Conservation (phyloP, 1,140 invertebrate genomes). For the Panagrolaimus sp. region DNA sequence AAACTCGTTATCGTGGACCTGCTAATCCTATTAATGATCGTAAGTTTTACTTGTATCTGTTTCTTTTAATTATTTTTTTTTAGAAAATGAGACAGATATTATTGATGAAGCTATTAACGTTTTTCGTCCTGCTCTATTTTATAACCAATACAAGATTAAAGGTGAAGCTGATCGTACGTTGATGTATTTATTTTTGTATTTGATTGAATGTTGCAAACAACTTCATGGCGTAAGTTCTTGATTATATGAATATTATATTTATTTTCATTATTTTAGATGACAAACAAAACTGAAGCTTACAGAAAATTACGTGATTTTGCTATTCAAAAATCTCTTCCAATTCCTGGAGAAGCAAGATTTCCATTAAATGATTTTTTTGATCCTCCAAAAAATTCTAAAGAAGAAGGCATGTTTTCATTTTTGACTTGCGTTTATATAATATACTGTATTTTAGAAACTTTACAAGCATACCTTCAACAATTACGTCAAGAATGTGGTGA, state of each 20-base stretch:
- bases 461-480: background rate
- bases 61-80: background rate
- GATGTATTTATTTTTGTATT: conserved; percentile 97
- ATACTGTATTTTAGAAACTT: background rate
- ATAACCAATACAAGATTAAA: conserved; percentile 83
- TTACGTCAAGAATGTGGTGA: background rate
- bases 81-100: conserved; percentile 67
- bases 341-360: conserved; percentile 69
- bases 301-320: background rate
- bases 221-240: conserved; percentile 12
- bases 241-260: conserved; percentile 18
- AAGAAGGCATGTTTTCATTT: conserved; percentile 30
- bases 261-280: conserved; percentile 63
- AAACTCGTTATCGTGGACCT: conserved; percentile 79
- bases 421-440: background rate
- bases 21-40: conserved; percentile 64
- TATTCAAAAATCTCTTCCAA: conserved; percentile 74
- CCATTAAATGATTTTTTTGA: conserved; percentile 78
- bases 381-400: conserved; percentile 66
- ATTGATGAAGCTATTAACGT: conserved; percentile 94
- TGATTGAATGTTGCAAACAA: conserved; percentile 90
- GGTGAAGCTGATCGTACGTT: conserved; percentile 71
- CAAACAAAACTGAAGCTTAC: conserved; percentile 63
- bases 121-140: conserved; percentile 94
- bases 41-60: too few relatives aligned